Base-by-base conservation (phyloP, 2,113 vertebrate species). In the Callopanchax toddi region DNA sequence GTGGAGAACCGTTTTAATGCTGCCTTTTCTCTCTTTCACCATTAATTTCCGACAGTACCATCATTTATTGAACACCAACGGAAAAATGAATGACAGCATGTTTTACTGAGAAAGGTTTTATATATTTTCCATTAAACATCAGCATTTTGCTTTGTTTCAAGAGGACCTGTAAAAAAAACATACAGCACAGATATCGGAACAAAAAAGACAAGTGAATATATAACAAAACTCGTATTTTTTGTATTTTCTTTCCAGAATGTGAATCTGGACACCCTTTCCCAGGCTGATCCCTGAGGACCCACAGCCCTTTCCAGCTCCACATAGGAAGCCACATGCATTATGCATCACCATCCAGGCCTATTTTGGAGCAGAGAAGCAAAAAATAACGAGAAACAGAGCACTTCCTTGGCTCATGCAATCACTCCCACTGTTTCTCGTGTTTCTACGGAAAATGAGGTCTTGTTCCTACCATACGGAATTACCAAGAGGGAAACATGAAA, bases 401-500 rank as follows among this genome's bases (percentile, higher is more conserved):
- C 78, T 80, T 88, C 60, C 73, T 44, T 18, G 76, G 60, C 72
- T 83, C 61, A 64, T n/a, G 44, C 89, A 83, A 85, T 86, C 81
- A 86, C 55, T 79, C 76, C 83, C 80, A 51, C 42, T 59, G 80
- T 86, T 66, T 64, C 72, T 60, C 25, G 10, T 81, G 81, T 83
- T 86, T 78, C 83, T 76, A 70, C 46, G 65, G 72, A 78, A 89
- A 89, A 88, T 44, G 61, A 83, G 84, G 84, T 79, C 84, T 85
- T 56, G 16, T 83, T 78, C 71, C 57, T 3, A 79, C 73, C 42
- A 17, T 81, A 82, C 43, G 40, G 82, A 86, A 87, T 82, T 79
- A 85, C 87, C 83, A 77, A 81, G 84, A 84, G 84, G 78, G 74
- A 82, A 74, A 78, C 82, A 90, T 90, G 61, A 89, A 89, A 89